Evolutionary conservation across 2,113 vertebrate genomes (phyloP).

Genomic region (Tauraco erythrolophus): DNA sequence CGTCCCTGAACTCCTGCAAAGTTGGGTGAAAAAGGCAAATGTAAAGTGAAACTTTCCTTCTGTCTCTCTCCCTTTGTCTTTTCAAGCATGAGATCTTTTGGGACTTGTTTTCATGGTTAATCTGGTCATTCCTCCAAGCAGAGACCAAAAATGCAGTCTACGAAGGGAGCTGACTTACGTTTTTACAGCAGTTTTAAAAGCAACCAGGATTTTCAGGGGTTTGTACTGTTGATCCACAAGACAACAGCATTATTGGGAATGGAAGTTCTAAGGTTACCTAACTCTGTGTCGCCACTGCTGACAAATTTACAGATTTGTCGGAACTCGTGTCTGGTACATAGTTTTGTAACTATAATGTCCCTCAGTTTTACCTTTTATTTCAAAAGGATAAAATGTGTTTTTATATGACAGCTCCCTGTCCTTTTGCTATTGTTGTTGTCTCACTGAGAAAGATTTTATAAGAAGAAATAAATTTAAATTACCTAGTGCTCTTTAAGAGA

Average conservation of each 20-base stretch:
- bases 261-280: background rate
- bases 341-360: background rate
- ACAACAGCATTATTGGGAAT: background rate
- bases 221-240: background rate
- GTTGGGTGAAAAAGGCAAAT: constrained; percentile 13
- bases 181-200: background rate
- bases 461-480: background rate
- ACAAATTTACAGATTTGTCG: background rate
- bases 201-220: background rate
- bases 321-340: background rate
- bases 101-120: background rate
- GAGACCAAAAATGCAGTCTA: background rate
- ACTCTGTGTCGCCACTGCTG: background rate
- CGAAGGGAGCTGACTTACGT: background rate
- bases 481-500: background rate
- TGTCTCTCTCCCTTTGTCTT: background rate
- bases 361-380: background rate
- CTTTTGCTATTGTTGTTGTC: background rate
- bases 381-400: background rate
- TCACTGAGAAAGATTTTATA: background rate
- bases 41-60: background rate
- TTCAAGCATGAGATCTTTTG: background rate
- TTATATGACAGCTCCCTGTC: background rate
- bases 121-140: background rate
- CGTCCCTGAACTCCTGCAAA: background rate